phyloP scores from a whole-genome alignment of 2,113 vertebrate species.

The Pipa parva region DNA sequence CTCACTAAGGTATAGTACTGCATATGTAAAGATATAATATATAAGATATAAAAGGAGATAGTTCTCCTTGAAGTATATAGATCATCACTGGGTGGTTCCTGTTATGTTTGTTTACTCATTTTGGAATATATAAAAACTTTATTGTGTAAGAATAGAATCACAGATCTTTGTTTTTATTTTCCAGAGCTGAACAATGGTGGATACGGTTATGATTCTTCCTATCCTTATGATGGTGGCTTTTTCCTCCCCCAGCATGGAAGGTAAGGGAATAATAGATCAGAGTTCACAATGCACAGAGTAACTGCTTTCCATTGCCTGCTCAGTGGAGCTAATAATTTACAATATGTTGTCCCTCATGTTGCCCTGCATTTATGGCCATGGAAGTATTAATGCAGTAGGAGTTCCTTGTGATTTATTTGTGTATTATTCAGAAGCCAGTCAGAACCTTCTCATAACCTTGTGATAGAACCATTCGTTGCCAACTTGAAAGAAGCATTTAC shows the following conservation, averaged over 20 bases:
- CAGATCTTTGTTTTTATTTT: conserved; percentile 2
- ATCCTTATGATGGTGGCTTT: conserved; percentile 69
- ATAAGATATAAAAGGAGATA: too few species aligned
- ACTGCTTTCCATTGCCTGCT: background rate
- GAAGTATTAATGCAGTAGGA: background rate
- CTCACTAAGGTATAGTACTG: too few species aligned
- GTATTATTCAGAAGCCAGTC: conserved; percentile 11
- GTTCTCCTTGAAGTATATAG: too few species aligned
- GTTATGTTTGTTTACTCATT: too few species aligned
- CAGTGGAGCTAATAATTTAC: background rate
- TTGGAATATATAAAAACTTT: too few species aligned
- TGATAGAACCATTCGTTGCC: background rate
- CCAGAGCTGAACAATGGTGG: conserved; percentile 67
- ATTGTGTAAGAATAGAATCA: too few species aligned
- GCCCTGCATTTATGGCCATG: conserved; percentile 2
- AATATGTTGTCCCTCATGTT: background rate
- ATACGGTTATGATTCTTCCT: conserved; percentile 74
- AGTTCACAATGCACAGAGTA: background rate
- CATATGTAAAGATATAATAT: too few species aligned
- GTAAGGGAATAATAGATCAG: conserved; percentile 61
- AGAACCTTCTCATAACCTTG: conserved; percentile 28
- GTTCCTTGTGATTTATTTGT: conserved; percentile 17
- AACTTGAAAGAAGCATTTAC: conserved; percentile 1
- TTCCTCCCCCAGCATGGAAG: conserved; percentile 72
- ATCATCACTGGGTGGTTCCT: too few species aligned